Percentiles rank a stretch among this genome's conserved stretches.
Evolutionary conservation across 2,797 vertebrate genomes (phyloP).

Genomic region (Bradypodion ventrale): DNA sequence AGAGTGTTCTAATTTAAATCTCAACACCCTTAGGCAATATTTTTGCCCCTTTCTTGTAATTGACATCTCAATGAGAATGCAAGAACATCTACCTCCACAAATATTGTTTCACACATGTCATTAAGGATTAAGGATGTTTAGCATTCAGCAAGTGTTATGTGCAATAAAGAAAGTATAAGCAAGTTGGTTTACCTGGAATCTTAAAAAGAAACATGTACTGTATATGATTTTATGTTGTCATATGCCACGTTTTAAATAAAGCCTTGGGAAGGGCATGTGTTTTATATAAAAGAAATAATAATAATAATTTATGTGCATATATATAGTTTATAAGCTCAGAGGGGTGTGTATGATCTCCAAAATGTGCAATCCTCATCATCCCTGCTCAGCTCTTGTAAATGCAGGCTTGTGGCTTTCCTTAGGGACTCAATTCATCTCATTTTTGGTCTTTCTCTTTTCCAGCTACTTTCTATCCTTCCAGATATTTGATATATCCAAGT

Average conservation of each 20-base stretch:
- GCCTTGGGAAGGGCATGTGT: background rate
- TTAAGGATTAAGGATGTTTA: background rate
- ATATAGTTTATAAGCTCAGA: too few species aligned
- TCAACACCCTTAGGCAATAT: slow-evolving; percentile 44
- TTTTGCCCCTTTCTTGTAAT: slow-evolving; percentile 53
- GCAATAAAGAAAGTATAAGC: background rate
- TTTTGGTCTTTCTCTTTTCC: too few species aligned
- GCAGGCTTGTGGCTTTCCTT: too few species aligned
- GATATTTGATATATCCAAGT: too few species aligned
- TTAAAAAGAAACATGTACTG: background rate
- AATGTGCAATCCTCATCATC: too few species aligned
- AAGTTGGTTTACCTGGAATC: slow-evolving; percentile 13
- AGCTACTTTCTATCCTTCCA: too few species aligned
- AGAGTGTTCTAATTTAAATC: slow-evolving; percentile 62
- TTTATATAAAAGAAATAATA: background rate
- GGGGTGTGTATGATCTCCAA: too few species aligned
- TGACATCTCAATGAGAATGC: slow-evolving; percentile 46
- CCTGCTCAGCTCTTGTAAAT: too few species aligned
- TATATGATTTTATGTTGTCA: background rate
- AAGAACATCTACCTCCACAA: background rate
- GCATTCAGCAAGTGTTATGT: slow-evolving; percentile 10
- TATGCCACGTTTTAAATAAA: slow-evolving; percentile 1
- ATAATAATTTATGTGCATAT: too few species aligned
- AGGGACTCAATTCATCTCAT: too few species aligned
- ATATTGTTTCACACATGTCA: background rate